phyloP scores from a whole-genome alignment of 2,888 invertebrate species.

The Orthosia gothica region DNA sequence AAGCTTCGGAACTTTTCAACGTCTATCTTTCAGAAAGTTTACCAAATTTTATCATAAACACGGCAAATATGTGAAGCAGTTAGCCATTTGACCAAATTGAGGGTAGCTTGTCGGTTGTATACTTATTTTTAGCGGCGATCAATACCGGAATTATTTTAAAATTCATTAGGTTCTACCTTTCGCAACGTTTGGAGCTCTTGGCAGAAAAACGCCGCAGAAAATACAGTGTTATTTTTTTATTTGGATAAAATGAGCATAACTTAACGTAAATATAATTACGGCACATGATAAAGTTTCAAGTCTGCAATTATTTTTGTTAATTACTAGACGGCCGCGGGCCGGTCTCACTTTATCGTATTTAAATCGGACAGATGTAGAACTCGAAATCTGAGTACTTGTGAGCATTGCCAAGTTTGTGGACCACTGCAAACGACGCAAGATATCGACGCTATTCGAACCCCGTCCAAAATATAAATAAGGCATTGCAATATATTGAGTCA shows the following conservation, averaged over 20 bases:
- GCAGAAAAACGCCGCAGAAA: neutral
- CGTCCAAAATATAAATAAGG: conserved; percentile 16
- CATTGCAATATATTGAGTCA: neutral
- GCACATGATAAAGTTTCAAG: conserved; percentile 51
- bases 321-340: conserved; percentile 46
- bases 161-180: conserved; percentile 39
- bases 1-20: conserved; percentile 37
- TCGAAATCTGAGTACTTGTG: conserved; percentile 49
- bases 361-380: conserved; percentile 47
- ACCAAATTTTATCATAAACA: conserved; percentile 32
- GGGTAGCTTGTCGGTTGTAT: conserved; percentile 17
- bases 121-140: conserved; percentile 52
- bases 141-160: conserved; percentile 49
- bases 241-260: conserved; percentile 30
- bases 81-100: conserved; percentile 31
- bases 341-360: conserved; percentile 50
- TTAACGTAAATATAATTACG: conserved; percentile 51
- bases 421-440: conserved; percentile 35
- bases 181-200: neutral
- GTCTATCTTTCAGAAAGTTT: conserved; percentile 29
- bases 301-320: conserved; percentile 59
- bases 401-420: conserved; percentile 53
- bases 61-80: conserved; percentile 29
- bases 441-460: conserved; percentile 17
- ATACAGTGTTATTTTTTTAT: conserved; percentile 33